Conservation (phyloP, 2,113 vertebrate genomes). For the Budorcas taxicolor region DNA sequence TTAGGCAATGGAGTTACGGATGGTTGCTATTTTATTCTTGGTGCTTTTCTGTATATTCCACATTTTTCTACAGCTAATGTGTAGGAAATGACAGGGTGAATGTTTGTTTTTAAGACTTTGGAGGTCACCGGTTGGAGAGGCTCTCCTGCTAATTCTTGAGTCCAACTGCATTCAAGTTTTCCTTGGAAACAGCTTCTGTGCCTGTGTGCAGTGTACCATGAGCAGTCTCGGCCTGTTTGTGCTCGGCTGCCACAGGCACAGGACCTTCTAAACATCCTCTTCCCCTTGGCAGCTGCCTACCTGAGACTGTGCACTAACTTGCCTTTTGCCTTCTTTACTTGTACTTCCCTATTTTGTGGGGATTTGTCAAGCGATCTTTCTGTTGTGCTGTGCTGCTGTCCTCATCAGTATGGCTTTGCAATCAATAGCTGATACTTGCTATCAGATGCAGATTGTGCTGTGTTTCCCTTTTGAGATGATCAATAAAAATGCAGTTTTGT, state of each 20-base stretch:
- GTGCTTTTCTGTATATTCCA: not conserved
- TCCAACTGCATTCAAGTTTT: not conserved
- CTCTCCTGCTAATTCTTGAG: not conserved
- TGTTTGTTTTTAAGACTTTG: not conserved
- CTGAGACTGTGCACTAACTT: not conserved
- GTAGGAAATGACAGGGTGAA: not conserved
- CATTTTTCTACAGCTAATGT: not conserved
- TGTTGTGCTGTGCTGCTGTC: not conserved
- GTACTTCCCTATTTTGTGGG: not conserved
- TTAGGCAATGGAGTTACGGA: not conserved
- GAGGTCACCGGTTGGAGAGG: not conserved
- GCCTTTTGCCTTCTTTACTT: not conserved
- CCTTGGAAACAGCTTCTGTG: not conserved
- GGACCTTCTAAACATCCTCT: not conserved
- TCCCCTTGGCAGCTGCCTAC: not conserved
- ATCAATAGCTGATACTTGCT: not conserved
- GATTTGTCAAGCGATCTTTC: not conserved
- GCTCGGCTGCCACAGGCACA: not conserved
- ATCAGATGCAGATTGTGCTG: not conserved
- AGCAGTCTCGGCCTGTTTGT: fast-evolving
- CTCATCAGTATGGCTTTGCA: not conserved
- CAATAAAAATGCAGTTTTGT: not conserved
- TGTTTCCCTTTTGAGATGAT: not conserved
- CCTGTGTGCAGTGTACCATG: not conserved
- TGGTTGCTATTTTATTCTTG: not conserved